phyloP scores from a whole-genome alignment of 2,113 vertebrate species.

The Periophthalmus modestus region DNA sequence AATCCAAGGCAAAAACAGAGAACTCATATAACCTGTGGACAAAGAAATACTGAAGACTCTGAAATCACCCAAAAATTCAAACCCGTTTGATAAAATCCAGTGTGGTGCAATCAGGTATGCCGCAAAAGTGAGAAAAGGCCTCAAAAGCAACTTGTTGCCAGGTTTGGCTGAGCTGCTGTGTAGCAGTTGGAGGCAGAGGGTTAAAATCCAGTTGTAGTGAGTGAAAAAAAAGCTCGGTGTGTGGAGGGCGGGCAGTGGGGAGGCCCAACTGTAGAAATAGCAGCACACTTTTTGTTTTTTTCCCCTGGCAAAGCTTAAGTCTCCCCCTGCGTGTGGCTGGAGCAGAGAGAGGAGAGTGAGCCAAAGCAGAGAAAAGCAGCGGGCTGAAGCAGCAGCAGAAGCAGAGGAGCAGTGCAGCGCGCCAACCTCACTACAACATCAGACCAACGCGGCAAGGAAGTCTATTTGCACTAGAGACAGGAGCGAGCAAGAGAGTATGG shows the following conservation, averaged over 20 bases:
- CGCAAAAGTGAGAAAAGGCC: slow-evolving; percentile 49
- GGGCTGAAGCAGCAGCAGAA: slow-evolving; percentile 56
- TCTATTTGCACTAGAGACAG: slow-evolving; percentile 73
- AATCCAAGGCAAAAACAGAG: slow-evolving; percentile 46
- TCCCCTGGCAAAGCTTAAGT: slow-evolving; percentile 69
- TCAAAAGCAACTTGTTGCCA: slow-evolving; percentile 73
- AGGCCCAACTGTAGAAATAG: slow-evolving; percentile 86
- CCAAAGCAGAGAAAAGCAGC: slow-evolving; percentile 65
- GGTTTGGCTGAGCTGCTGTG: slow-evolving; percentile 73
- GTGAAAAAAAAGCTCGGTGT: slow-evolving; percentile 76
- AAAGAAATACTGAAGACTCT: slow-evolving; percentile 13
- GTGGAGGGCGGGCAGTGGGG: slow-evolving; percentile 84
- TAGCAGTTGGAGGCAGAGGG: slow-evolving; percentile 75
- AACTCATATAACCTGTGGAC: slow-evolving; percentile 23
- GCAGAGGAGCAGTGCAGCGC: slow-evolving; percentile 81
- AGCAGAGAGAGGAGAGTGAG: slow-evolving; percentile 75
- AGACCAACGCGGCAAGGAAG: slow-evolving; percentile 77
- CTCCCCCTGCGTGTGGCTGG: slow-evolving; percentile 80
- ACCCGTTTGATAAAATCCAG: slow-evolving; percentile 40
- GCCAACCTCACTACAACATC: slow-evolving; percentile 78
- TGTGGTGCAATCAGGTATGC: slow-evolving; percentile 39
- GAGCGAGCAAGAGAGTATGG: slow-evolving; percentile 44
- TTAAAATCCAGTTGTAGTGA: slow-evolving; percentile 81
- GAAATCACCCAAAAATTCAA: slow-evolving; percentile 16
- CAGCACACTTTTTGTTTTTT: slow-evolving; percentile 64